These are phyloP conservation scores for Micrasema minimum DNA, from an alignment of 1,140 invertebrate genomes.

Conservation along the genomic window DNA sequence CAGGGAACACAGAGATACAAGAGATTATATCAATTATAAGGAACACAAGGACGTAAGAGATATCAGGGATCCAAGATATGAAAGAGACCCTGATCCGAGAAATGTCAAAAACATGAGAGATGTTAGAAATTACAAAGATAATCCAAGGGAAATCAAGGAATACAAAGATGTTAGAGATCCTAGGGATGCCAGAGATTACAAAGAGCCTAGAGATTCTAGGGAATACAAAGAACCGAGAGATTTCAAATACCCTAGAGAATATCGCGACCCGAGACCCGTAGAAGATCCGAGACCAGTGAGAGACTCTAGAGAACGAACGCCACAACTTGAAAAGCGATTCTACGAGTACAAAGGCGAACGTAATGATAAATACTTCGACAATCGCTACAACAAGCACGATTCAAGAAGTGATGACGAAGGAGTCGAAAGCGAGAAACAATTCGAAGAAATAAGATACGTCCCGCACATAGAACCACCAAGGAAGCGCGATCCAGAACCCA, in stretches of 20 bases:
- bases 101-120: slow-evolving; percentile 42
- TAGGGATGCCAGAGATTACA: slow-evolving; percentile 37
- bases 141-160: slow-evolving; percentile 38
- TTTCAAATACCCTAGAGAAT: slow-evolving; percentile 44
- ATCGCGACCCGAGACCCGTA: slow-evolving; percentile 23
- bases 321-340: slow-evolving; percentile 50
- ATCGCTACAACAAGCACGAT: slow-evolving; percentile 50
- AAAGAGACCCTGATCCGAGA: slow-evolving; percentile 37
- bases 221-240: slow-evolving; percentile 43
- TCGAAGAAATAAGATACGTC: slow-evolving; percentile 52
- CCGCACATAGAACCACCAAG: slow-evolving; percentile 46
- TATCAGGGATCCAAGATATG: slow-evolving; percentile 38
- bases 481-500: slow-evolving; percentile 44
- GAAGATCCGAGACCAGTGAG: slow-evolving; percentile 37
- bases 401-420: slow-evolving; percentile 52
- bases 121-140: slow-evolving; percentile 38
- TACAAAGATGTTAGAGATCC: slow-evolving; percentile 25
- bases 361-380: slow-evolving; percentile 52
- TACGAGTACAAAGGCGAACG: slow-evolving; percentile 51
- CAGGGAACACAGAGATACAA: slow-evolving; percentile 36
- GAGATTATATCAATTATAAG: slow-evolving; percentile 41
- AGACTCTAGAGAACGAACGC: slow-evolving; percentile 48
- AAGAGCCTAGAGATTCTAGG: slow-evolving; percentile 30
- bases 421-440: slow-evolving; percentile 52
- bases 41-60: slow-evolving; percentile 42